These are phyloP conservation scores for Aphidoletes aphidimyza DNA, from an alignment of 2,888 invertebrate genomes.

Conservation along the genomic window DNA sequence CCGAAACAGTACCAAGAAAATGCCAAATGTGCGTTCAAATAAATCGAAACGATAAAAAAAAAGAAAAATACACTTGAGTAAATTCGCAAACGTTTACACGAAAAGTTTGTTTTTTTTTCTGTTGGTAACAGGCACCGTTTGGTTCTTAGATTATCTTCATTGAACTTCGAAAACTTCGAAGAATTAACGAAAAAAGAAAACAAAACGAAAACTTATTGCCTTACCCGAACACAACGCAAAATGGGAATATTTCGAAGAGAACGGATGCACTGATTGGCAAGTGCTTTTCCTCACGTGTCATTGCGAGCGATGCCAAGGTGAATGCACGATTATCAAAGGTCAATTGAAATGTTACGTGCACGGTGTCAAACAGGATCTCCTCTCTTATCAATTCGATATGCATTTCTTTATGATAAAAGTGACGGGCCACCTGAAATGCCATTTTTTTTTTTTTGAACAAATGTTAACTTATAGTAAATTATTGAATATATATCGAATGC, in stretches of 20 bases:
- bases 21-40: too few species aligned
- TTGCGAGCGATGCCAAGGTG: conserved; percentile 82
- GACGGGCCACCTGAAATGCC: conserved; percentile 77
- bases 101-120: too few species aligned
- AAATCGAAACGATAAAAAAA: too few species aligned
- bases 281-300: conserved; percentile 89
- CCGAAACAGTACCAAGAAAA: too few species aligned
- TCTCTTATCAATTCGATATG: conserved; percentile 89
- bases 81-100: too few species aligned
- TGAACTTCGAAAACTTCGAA: conserved; percentile 58
- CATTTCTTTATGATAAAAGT: conserved; percentile 95
- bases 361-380: conserved; percentile 87
- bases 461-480: too few species aligned
- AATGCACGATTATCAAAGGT: conserved; percentile 95
- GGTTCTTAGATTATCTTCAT: background rate
- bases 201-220: background rate
- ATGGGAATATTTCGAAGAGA: conserved; percentile 96
- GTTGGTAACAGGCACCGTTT: too few species aligned
- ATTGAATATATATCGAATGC: too few species aligned
- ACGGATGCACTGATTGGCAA: conserved; percentile 89
- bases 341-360: conserved; percentile 92
- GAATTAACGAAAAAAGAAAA: background rate
- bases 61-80: too few species aligned
- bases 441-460: background rate
- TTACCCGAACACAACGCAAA: conserved; percentile 95